Conservation (phyloP, 2,888 invertebrate species). For the Aphodius granarius region DNA sequence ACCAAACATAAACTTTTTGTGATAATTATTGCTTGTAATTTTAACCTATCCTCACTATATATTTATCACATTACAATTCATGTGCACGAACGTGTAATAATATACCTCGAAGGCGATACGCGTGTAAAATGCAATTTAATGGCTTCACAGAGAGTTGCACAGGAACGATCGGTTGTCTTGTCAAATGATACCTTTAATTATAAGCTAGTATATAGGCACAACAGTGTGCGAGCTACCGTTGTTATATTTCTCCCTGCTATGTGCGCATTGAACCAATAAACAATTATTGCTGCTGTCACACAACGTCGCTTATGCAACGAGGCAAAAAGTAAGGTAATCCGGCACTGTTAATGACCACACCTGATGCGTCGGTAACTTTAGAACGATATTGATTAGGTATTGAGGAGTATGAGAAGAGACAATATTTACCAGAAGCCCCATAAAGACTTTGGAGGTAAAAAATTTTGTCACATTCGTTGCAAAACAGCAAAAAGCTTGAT, state of each 20-base stretch:
- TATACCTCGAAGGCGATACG: background rate
- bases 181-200: conserved; percentile 20
- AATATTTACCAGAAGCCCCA: too few relatives aligned
- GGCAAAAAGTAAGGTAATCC: conserved; percentile 46
- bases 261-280: conserved; percentile 41
- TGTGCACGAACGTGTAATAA: background rate
- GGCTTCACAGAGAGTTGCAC: background rate
- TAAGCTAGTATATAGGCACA: background rate
- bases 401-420: too few relatives aligned
- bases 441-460: too few relatives aligned
- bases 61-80: background rate
- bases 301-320: conserved; percentile 45
- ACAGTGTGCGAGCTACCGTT: background rate
- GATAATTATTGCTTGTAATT: background rate
- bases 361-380: conserved; percentile 36
- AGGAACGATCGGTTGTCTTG: background rate
- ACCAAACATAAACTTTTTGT: too few relatives aligned
- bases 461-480: too few relatives aligned
- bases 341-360: conserved; percentile 43
- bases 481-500: too few relatives aligned
- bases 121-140: background rate
- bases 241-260: conserved; percentile 15
- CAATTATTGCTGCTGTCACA: conserved; percentile 45
- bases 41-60: background rate
- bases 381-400: background rate